Evolutionary conservation across 2,113 vertebrate species (phyloP), one percentile per base, ranked within the genome.

Genomic region (Eublepharis macularius): DNA sequence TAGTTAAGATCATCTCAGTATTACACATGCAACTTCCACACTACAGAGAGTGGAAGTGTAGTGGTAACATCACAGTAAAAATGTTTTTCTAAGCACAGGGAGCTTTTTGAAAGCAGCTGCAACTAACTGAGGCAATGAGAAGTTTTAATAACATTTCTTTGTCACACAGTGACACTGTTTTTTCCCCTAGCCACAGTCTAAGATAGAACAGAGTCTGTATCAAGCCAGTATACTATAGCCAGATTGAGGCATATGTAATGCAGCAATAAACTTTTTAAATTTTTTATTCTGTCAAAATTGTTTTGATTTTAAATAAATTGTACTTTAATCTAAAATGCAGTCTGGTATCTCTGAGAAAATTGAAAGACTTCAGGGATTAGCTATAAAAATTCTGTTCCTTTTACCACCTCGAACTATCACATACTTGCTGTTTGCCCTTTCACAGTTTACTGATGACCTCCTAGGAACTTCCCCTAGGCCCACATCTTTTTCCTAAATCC

Each of bases 231-330:
- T 63, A 73, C 32, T 73, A 72, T 80, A 73, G 54, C 43, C 76
- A 47, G 76, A 60, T 79, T 43, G 41, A 60, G 76, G 76, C 41
- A 51, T 86, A 86, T 80, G 51, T 86, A 86, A 80, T 86, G 51
- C 54, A 80, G 54, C 84, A 85, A 79, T 79, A 85, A 85, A 85
- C 36, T 72, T 69, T 41, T 57, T 9, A 74, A 74, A 80, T 16
- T 47, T 47, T 72, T 85, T 72, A 85, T 80, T 85, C 69, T 80
- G 54, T 80, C 54, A 85, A 80, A 85, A 68, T 80, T 86, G 80
- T 60, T 73, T 80, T 80, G 76, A 49, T 86, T 80, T 86, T 86
- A 80, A 70, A 86, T 80, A 86, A 68, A 80, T 65, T 80, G 73
- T 60, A 80, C n/a, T 63, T 80, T 80, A 86, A 63, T 86, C 80